Evolutionary conservation across 2,888 invertebrate species (phyloP).

Genomic region (Allophyes oxyacanthae): DNA sequence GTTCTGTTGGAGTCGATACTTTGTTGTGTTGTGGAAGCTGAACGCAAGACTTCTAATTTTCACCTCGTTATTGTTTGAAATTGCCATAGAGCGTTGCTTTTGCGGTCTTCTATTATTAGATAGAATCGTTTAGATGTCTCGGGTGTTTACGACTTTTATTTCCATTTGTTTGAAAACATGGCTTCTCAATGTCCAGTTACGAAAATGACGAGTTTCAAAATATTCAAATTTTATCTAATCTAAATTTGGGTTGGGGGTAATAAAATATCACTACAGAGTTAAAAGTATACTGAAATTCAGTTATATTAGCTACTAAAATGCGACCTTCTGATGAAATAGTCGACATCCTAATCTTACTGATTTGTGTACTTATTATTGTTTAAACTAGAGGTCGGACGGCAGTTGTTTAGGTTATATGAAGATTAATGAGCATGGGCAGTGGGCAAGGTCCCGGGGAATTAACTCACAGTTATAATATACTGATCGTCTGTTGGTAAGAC

Average conservation of each 20-base stretch:
- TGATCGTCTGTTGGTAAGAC: slow-evolving; percentile 22
- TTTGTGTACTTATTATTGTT: slow-evolving; percentile 73
- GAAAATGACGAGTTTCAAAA: background rate
- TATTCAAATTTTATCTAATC: slow-evolving; percentile 2
- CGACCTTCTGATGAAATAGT: slow-evolving; percentile 62
- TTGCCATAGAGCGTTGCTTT: slow-evolving; percentile 9
- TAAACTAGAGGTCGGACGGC: slow-evolving; percentile 70
- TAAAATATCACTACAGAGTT: slow-evolving; percentile 38
- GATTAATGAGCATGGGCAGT: slow-evolving; percentile 59
- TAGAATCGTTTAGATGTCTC: too few species aligned
- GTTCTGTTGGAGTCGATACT: slow-evolving; percentile 22
- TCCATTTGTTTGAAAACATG: too few species aligned
- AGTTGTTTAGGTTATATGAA: slow-evolving; percentile 70
- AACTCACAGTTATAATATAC: slow-evolving; percentile 65
- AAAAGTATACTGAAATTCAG: slow-evolving; percentile 25
- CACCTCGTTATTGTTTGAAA: slow-evolving; percentile 19
- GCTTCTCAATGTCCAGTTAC: too few species aligned
- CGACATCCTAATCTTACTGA: slow-evolving; percentile 71
- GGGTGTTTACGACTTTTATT: too few species aligned
- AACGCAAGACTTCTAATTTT: slow-evolving; percentile 7
- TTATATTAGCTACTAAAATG: slow-evolving; percentile 46
- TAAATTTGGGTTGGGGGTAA: slow-evolving; percentile 19
- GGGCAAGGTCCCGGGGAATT: slow-evolving; percentile 67
- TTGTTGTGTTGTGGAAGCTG: slow-evolving; percentile 24
- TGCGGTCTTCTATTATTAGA: background rate